Percentiles rank a stretch among this genome's conserved stretches.
phyloP scores from a whole-genome alignment of 2,113 vertebrate genomes.

The Lepidothrix coronata region DNA sequence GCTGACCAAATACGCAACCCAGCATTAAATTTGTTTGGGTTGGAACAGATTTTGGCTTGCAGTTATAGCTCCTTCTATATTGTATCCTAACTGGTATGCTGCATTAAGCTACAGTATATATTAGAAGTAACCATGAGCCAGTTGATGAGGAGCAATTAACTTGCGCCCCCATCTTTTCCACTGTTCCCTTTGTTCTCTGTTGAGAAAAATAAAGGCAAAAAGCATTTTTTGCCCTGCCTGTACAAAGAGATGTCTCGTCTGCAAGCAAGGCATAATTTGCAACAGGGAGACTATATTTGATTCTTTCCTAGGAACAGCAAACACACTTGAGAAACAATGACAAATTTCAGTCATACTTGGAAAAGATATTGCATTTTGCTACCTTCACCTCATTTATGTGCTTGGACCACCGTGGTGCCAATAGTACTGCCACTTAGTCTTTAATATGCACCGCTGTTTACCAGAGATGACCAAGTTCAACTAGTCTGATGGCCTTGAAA shows the following conservation, averaged over 20 bases:
- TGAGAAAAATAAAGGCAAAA: not conserved
- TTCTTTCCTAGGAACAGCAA: not conserved
- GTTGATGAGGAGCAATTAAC: not conserved
- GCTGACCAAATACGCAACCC: not conserved
- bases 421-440: not conserved
- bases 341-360: not conserved
- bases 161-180: not conserved
- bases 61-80: not conserved
- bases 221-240: not conserved
- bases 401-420: not conserved
- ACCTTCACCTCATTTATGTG: not conserved
- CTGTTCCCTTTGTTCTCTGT: not conserved
- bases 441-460: not conserved
- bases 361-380: not conserved
- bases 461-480: not conserved
- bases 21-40: slow-evolving; percentile 13
- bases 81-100: not conserved
- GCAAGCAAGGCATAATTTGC: not conserved
- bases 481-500: not conserved
- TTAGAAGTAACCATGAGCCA: not conserved
- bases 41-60: not conserved
- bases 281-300: not conserved
- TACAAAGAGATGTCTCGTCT: not conserved
- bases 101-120: not conserved
- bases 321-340: not conserved